Percentiles rank a stretch among this genome's conserved stretches.
Conservation (phyloP, 2,113 vertebrate species). For the Xenus cinereus region DNA sequence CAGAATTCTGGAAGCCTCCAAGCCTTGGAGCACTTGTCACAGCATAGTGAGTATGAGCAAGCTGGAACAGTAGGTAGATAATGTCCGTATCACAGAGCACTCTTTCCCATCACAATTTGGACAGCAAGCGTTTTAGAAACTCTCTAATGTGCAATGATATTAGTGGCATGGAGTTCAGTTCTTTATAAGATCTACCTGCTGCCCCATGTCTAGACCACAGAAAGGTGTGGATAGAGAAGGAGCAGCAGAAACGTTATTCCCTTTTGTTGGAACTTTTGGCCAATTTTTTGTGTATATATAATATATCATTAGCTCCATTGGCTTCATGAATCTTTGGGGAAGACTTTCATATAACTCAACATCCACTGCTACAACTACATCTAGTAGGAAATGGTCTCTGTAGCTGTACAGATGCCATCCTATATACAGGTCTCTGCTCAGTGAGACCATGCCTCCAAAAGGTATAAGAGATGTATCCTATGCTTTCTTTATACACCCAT, state of each 20-base stretch:
- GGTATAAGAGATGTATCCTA: not conserved
- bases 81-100: not conserved
- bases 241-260: not conserved
- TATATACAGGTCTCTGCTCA: not conserved
- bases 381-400: not conserved
- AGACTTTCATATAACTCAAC: not conserved
- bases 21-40: not conserved
- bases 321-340: not conserved
- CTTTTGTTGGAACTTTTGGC: not conserved
- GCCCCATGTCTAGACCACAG: not conserved
- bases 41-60: not conserved
- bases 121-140: not conserved
- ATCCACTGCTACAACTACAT: not conserved
- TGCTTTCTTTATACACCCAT: not conserved
- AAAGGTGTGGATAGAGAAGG: not conserved
- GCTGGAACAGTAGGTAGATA: not conserved
- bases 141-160: not conserved
- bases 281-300: not conserved
- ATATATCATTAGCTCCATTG: not conserved
- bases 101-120: not conserved
- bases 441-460: rapidly evolving
- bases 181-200: not conserved
- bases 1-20: not conserved
- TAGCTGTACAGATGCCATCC: not conserved
- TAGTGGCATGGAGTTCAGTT: not conserved